A percentile compares a stretch with the other conserved stretches of the same genome.
Evolutionary conservation across 2,888 invertebrate genomes (phyloP).

Genomic region (Eupithecia centaureata): DNA sequence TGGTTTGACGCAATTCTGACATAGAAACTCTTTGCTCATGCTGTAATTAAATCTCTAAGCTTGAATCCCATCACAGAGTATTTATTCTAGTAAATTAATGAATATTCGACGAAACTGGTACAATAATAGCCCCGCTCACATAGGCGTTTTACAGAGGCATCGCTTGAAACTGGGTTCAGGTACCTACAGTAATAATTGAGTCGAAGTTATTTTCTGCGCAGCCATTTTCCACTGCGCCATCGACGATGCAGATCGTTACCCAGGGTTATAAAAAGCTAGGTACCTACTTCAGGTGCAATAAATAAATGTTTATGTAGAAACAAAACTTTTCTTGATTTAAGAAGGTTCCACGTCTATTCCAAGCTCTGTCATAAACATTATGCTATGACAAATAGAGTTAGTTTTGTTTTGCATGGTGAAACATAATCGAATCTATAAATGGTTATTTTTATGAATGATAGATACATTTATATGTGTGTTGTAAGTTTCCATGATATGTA

Average conservation of each 20-base stretch:
- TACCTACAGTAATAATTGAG: neutral
- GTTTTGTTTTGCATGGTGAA: slow-evolving; percentile 17
- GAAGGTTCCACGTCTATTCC: slow-evolving; percentile 11
- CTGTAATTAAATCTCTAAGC: too few relatives aligned
- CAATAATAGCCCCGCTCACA: neutral
- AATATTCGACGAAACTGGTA: neutral
- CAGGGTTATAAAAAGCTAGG: slow-evolving; percentile 1
- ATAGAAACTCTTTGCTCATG: too few relatives aligned
- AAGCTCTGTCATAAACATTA: neutral
- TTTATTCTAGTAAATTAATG: neutral
- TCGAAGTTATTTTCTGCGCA: slow-evolving; percentile 9
- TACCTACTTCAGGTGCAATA: neutral
- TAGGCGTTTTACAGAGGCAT: neutral
- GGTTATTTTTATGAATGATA: slow-evolving; percentile 14
- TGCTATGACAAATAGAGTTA: neutral
- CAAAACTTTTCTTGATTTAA: neutral
- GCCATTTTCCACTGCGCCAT: slow-evolving; percentile 3
- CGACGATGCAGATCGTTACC: slow-evolving; percentile 5
- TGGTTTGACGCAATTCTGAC: too few relatives aligned
- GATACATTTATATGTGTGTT: neutral
- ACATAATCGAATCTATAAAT: slow-evolving; percentile 12
- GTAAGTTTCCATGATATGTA: neutral
- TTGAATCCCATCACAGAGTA: neutral
- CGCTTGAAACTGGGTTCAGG: neutral
- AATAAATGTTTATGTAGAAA: neutral